Conservation (phyloP, 1,140 invertebrate species). For the Microplitis mediator region DNA sequence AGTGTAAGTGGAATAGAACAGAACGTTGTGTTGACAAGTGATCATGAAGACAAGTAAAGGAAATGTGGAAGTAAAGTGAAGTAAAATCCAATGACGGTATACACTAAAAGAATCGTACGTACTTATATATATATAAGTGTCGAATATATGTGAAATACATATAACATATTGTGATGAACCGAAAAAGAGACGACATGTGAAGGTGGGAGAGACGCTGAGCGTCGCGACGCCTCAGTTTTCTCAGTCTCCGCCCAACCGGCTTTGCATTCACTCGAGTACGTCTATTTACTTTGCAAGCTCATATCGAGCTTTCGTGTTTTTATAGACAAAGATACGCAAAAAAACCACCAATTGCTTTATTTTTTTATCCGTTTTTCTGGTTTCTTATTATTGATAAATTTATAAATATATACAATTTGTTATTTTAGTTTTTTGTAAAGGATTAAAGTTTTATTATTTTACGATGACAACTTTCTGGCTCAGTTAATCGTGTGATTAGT, state of each 20-base stretch:
- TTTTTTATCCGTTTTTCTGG: too few relatives aligned
- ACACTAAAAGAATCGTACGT: not conserved
- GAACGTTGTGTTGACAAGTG: not conserved
- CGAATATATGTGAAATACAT: not conserved
- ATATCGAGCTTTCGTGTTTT: not conserved
- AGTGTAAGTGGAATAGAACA: not conserved
- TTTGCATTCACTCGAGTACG: constrained; percentile 39
- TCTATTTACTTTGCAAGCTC: not conserved
- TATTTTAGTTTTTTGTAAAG: too few relatives aligned
- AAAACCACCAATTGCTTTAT: not conserved
- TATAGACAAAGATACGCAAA: not conserved
- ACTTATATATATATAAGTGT: not conserved
- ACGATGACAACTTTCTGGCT: constrained; percentile 18
- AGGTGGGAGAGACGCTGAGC: constrained; percentile 51
- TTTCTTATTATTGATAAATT: not conserved
- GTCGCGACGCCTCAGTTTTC: constrained; percentile 52
- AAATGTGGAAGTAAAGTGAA: too few relatives aligned
- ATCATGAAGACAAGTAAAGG: too few relatives aligned
- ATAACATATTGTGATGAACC: constrained; percentile 2
- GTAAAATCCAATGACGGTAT: too few relatives aligned
- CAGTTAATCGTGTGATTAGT: constrained; percentile 25
- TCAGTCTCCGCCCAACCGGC: constrained; percentile 61
- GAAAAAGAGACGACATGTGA: constrained; percentile 14
- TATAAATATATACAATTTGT: not conserved
- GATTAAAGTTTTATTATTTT: too few relatives aligned